Evolutionary conservation across 1,140 invertebrate species (phyloP), one percentile per base, ranked within the genome.

Genomic region (Callitettix versicolor): DNA sequence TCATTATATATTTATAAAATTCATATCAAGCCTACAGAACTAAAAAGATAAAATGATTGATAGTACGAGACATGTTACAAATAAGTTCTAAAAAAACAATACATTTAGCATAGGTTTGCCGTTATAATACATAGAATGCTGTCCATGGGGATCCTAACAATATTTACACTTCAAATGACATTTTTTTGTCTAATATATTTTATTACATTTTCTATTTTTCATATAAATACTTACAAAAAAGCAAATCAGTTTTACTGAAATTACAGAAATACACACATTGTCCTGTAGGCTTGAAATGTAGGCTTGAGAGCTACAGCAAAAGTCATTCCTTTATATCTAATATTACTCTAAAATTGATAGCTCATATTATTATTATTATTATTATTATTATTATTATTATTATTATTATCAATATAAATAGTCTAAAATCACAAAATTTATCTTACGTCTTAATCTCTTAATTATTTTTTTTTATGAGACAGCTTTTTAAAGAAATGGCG

Each of bases 321-420:
- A 46, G 9, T 46, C 43, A 48, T 48, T 48, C 46, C 24, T 48
- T 48, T 48, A 48, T 22, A 48, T 48, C 46, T 48, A 48, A 48
- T 48, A 48, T 48, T 48, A 48, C 26, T 48, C 46, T 48, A 48
- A 48, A 48, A 48, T 48, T 30, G 46, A 48, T 48, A 48, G 46
- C 46, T 48, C 46, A 48, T 48, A 26, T 26, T 48, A 48, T 48
- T 48, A 48, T 30, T 48, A 48, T 48, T 48, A 48, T 48, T 22
- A 48, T 26, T 48, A 48, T 48, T 46, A 46, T n/a, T n/a, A n/a
- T n/a, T n/a, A n/a, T n/a, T 48, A 26, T 26, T 48, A 48, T 48
- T 48, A 48, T 30, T 48, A 48, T 48, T 48, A 48, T 48, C 46
- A 48, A 48, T 48, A 48, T 48, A 48, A 48, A 48, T 48, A 48